phyloP scores from a whole-genome alignment of 2,797 vertebrate genomes.

The Urosaurus nigricauda region DNA sequence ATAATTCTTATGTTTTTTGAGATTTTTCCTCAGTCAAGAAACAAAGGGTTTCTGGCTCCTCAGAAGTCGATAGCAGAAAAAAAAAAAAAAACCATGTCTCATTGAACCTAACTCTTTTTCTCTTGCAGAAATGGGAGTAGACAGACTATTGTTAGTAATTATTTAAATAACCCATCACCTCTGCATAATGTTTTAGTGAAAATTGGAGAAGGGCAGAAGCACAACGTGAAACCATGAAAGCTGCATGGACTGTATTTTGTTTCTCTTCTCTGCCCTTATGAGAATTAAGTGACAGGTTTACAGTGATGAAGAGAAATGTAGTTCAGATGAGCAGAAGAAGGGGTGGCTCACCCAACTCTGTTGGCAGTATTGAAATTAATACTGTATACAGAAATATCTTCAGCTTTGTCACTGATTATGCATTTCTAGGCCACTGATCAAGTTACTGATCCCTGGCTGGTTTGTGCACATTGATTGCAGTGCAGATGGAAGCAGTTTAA shows the following conservation, averaged over 20 bases:
- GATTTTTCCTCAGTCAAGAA: neutral
- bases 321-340: neutral
- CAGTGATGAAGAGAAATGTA: neutral
- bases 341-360: neutral
- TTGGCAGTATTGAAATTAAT: neutral
- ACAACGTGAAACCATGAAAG: neutral
- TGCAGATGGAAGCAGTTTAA: neutral
- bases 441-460: neutral
- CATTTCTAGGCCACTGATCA: neutral
- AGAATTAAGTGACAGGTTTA: too few species aligned
- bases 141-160: neutral
- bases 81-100: neutral
- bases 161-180: neutral
- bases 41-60: neutral
- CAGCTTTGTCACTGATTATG: neutral
- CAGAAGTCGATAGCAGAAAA: neutral
- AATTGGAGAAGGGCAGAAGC: neutral
- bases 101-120: neutral
- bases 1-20: neutral
- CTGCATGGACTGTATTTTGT: neutral
- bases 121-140: neutral
- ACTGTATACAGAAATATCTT: neutral
- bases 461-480: neutral
- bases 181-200: slow-evolving; percentile 13
- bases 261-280: neutral